Base-by-base conservation (phyloP, 2,797 vertebrate genomes). In the Alosa sapidissima region DNA sequence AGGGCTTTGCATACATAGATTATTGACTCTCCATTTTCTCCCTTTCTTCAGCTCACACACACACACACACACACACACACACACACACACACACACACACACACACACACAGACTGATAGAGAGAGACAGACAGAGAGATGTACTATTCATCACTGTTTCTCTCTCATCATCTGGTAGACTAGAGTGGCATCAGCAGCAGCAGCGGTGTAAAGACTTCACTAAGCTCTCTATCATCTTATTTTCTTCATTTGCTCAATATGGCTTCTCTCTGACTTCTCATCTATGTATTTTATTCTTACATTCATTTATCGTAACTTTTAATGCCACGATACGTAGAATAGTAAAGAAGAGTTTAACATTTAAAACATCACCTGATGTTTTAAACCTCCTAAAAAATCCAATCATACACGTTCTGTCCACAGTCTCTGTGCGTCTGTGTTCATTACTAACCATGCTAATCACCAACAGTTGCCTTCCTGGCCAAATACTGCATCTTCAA, bases 401-500 rank as follows among this genome's bases (percentile, higher is more conserved):
- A 24, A 55, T 19, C 54, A 55, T 19, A 55, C 16, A 55, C 54
- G 21, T 19, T 55, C 19, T 16, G 54, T 41, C 5, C 13, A 14
- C 10, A 13, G 3, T 33, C 13, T 33, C 65, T 41, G 28, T 72
- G 10, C 14, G 1, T 78, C 14, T 75, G 16, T 19, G 4, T 78
- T 3, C n/a, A 7, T 9, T 24, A 47, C 16, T 78, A 19, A 78
- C 72, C 11, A 1, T 78, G 36, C 8, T 19, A 47, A 78, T 45
- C 72, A 47, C 45, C 41, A 94, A 91, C 95, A 95, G 96, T 96
- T 91, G 94, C 97, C 96, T 98, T 99, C 94, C 95, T 98, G 96
- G 97, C 97, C 94, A 97, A 97, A 95, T 96, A 94, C 91, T 95
- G 96, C 94, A 97, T 98, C 93, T 97, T 98, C 95, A 97, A 95